Evolutionary conservation across 2,113 vertebrate genomes (phyloP), one percentile per base, ranked within the genome.

Genomic region (Myrmecophaga tridactyla): DNA sequence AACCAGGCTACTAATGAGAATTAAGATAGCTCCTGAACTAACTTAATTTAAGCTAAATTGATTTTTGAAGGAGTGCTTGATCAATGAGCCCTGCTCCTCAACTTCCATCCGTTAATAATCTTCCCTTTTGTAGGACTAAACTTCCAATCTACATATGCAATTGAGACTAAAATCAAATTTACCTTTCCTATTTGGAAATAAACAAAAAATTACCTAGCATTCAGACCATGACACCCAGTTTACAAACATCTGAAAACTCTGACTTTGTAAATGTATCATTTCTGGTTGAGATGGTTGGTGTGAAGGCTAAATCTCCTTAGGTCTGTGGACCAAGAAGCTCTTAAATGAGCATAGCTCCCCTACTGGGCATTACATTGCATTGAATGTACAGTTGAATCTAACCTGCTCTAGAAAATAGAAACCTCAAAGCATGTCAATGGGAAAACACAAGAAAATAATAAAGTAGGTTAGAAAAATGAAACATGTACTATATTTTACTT

Each of bases 401-500:
- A 86, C 11, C 31, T 58, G 27, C 69, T 75, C 31, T 76, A 8
- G 81, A 81, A 89, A 91, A 48, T 58, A 92, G 13, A 1, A 92
- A 31, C 34, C 69, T 36, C 31, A n/a, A 43, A 34, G 27, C 29
- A 82, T 17, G 51, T 14, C n/a, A 65, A 76, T 85, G 23, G 51
- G n/a, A 92, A 75, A 82, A 27, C 56, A 76, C 65, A 85, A 3
- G 60, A 85, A 48, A 88, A 78, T 78, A 81, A 75, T 77, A 76
- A 72, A 91, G 65, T 63, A 2, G 6, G 67, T 18, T 31, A 6
- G 36, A 87, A 87, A 93, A 76, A 62, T 96, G 90, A 91, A 75
- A 73, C 29, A 58, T 80, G 20, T 76, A 86, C 92, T 70, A 4
- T 51, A 86, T 75, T 94, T 95, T 60, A 89, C 75, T 78, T 90